Conservation (phyloP, 2,888 invertebrate species). For the Calliphora vomitoria region DNA sequence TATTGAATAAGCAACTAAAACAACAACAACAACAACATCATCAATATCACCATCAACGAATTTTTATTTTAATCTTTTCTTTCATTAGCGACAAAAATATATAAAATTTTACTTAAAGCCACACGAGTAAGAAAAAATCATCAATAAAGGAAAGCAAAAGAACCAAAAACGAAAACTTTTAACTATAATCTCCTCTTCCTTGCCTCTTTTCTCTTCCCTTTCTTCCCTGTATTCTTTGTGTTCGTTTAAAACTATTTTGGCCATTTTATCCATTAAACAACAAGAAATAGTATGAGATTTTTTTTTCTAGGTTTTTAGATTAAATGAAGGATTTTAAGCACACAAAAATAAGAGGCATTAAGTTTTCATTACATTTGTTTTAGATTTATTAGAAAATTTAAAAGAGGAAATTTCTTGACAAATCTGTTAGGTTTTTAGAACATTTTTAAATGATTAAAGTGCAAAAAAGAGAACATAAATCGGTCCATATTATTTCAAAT, state of each 20-base stretch:
- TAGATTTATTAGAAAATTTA: constrained; percentile 49
- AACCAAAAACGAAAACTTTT: constrained; percentile 58
- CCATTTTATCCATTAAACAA: constrained; percentile 23
- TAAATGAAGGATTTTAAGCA: constrained; percentile 37
- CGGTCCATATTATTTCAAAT: background rate
- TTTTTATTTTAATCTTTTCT: constrained; percentile 69
- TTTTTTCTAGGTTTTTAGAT: constrained; percentile 61
- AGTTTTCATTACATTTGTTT: constrained; percentile 37
- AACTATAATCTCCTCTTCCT: constrained; percentile 48
- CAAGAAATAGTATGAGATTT: constrained; percentile 28
- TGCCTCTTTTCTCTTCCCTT: background rate
- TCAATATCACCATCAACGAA: constrained; percentile 38
- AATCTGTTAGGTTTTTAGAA: background rate
- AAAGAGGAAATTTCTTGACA: constrained; percentile 24
- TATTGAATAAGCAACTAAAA: constrained; percentile 51
- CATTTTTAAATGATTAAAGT: background rate
- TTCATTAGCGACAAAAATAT: constrained; percentile 61
- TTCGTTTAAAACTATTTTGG: constrained; percentile 37
- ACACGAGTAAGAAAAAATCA: constrained; percentile 13
- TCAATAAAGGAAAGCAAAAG: constrained; percentile 11
- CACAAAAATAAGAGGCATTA: constrained; percentile 10
- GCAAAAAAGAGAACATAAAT: background rate
- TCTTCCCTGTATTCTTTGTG: background rate
- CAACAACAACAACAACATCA: constrained; percentile 25
- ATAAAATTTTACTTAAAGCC: constrained; percentile 43